Conservation (phyloP, 1,140 invertebrate species). For the Lepidotrigona ventralis region DNA sequence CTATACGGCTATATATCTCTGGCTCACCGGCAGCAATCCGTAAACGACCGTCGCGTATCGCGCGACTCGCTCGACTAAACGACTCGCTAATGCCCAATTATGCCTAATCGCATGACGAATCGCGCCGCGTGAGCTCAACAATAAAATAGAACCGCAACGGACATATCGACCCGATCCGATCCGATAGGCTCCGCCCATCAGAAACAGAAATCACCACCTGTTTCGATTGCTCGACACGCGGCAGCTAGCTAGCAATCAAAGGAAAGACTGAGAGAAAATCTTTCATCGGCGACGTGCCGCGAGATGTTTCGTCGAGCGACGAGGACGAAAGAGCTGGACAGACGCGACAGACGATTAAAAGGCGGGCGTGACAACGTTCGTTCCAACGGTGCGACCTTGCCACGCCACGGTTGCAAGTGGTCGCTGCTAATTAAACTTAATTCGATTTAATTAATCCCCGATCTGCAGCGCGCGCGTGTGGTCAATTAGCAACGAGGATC, state of each 20-base stretch:
- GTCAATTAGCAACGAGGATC: conserved; percentile 64
- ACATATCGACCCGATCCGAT: too few relatives aligned
- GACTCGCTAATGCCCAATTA: conserved; percentile 4
- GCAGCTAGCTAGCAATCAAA: not conserved
- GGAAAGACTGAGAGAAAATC: not conserved
- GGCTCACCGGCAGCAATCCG: conserved; percentile 14
- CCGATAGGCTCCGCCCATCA: not conserved
- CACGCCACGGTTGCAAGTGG: conserved; percentile 37
- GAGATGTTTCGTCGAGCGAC: not conserved
- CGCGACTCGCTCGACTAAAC: conserved; percentile 16
- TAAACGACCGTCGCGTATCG: conserved; percentile 4
- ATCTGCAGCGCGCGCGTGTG: conserved; percentile 12
- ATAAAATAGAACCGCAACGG: not conserved
- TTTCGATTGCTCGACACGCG: not conserved
- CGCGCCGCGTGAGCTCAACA: conserved; percentile 13
- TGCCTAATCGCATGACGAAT: conserved; percentile 43
- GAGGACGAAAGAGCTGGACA: not conserved
- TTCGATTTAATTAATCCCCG: conserved; percentile 74
- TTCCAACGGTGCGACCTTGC: not conserved
- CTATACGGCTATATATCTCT: conserved; percentile 30
- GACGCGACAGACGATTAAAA: not conserved
- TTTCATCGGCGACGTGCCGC: not conserved
- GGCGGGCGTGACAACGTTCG: not conserved
- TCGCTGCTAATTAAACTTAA: conserved; percentile 74
- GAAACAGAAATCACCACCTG: not conserved